Percentiles rank a stretch among this genome's conserved stretches.
Conservation (phyloP, 1,140 invertebrate genomes). For the Drosophila nigrodunni region DNA sequence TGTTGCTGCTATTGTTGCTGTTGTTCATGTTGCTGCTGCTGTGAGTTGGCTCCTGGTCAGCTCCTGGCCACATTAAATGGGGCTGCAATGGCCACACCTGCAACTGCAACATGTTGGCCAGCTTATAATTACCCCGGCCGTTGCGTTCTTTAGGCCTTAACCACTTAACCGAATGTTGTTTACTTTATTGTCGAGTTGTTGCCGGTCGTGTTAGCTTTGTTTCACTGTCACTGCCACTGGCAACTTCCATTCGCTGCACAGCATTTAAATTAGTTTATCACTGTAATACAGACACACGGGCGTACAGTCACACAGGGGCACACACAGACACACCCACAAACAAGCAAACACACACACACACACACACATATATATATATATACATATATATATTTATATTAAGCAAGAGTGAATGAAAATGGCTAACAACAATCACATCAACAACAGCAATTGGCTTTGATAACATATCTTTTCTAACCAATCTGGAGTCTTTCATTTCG, state of each 20-base stretch:
- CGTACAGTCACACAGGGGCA: not conserved
- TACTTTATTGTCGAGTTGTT: conserved; percentile 28
- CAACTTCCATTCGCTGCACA: conserved; percentile 50
- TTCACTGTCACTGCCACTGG: conserved; percentile 25
- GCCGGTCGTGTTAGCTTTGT: conserved; percentile 7
- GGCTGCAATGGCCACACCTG: conserved; percentile 32
- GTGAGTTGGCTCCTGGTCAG: conserved; percentile 31
- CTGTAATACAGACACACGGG: conserved; percentile 23
- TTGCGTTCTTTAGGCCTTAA: conserved; percentile 14
- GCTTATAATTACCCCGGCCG: conserved; percentile 4
- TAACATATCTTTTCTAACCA: conserved; percentile 4
- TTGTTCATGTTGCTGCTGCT: not conserved
- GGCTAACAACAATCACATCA: not conserved
- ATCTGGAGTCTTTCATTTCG: not conserved
- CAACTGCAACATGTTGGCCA: conserved; percentile 68
- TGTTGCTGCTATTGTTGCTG: not conserved
- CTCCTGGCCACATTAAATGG: conserved; percentile 57
- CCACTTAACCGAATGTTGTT: conserved; percentile 5
- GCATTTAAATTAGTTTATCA: conserved; percentile 41
- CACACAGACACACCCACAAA: not conserved
- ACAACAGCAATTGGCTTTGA: conserved; percentile 14
- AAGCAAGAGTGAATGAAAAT: conserved; percentile 1
- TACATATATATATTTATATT: not conserved
- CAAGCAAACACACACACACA: not conserved
- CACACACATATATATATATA: too few relatives aligned